phyloP scores from a whole-genome alignment of 2,888 invertebrate species.

The Cheilosia scutellata region DNA sequence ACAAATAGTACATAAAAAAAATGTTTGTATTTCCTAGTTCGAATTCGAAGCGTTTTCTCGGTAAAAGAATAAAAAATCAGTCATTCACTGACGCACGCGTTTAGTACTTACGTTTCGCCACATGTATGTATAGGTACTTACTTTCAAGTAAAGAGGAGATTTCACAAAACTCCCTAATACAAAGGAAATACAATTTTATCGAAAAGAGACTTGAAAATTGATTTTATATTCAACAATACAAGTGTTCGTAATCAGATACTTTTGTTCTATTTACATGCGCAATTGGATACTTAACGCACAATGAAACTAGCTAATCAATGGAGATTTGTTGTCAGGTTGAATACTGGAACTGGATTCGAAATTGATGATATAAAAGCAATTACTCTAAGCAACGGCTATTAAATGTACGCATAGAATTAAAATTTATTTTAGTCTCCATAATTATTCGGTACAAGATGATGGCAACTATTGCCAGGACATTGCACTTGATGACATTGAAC shows the following conservation, averaged over 20 bases:
- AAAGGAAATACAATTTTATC: background rate
- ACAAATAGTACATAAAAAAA: background rate
- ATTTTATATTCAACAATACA: background rate
- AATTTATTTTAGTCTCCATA: too few species aligned
- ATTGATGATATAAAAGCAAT: too few species aligned
- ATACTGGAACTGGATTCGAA: too few species aligned
- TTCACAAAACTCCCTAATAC: background rate
- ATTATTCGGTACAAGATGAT: too few species aligned
- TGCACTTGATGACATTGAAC: too few species aligned
- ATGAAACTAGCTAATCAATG: background rate
- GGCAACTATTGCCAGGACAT: too few species aligned
- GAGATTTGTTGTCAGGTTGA: background rate
- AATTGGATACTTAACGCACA: background rate
- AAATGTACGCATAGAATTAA: too few species aligned
- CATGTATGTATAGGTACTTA: background rate
- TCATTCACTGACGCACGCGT: background rate
- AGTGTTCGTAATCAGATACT: background rate
- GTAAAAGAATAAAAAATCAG: background rate
- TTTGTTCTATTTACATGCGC: background rate
- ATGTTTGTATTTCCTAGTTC: background rate
- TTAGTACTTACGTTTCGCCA: background rate
- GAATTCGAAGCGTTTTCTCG: background rate
- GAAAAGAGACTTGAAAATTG: background rate
- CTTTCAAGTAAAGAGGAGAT: background rate
- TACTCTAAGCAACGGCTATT: too few species aligned